These are phyloP conservation scores for Lacerta bilineata DNA, from an alignment of 2,797 vertebrate species.

Conservation along the genomic window DNA sequence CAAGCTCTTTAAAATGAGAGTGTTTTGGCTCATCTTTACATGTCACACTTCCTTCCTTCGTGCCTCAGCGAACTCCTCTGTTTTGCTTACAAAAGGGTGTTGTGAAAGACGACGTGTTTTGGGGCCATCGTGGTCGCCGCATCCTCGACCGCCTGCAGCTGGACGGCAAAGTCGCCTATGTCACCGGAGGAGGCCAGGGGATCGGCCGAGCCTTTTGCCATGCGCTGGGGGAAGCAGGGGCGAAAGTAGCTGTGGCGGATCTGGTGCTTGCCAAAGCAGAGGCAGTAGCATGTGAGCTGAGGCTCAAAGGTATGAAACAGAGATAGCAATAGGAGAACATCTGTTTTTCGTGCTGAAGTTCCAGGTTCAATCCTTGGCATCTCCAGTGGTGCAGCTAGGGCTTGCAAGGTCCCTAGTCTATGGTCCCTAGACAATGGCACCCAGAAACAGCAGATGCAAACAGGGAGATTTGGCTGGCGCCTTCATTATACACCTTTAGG, in stretches of 20 bases:
- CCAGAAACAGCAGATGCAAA: too few relatives aligned
- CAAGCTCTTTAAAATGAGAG: not conserved
- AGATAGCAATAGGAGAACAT: not conserved
- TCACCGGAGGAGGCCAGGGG: conserved; percentile 85
- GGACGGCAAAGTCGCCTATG: conserved; percentile 83
- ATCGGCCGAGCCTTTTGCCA: conserved; percentile 86
- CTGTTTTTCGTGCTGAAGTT: too few relatives aligned
- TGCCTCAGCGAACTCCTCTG: rapidly evolving
- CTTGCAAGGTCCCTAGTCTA: too few relatives aligned
- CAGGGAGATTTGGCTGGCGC: too few relatives aligned
- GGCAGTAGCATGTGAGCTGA: conserved; percentile 79
- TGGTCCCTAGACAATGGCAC: too few relatives aligned
- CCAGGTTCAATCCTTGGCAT: not conserved
- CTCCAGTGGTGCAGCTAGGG: not conserved
- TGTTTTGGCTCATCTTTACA: not conserved
- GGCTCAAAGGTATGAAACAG: conserved; percentile 81
- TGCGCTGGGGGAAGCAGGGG: conserved; percentile 83
- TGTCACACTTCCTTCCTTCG: not conserved
- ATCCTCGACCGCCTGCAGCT: conserved; percentile 83
- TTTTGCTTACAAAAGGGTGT: conserved; percentile 65
- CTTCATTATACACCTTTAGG: too few relatives aligned
- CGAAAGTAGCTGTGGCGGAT: conserved; percentile 84
- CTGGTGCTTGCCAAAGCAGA: conserved; percentile 80
- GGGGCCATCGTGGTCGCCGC: conserved; percentile 65
- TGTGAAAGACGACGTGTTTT: conserved; percentile 81